Evolutionary conservation across 2,888 invertebrate genomes (phyloP).

Genomic region (Julus scandinavius): DNA sequence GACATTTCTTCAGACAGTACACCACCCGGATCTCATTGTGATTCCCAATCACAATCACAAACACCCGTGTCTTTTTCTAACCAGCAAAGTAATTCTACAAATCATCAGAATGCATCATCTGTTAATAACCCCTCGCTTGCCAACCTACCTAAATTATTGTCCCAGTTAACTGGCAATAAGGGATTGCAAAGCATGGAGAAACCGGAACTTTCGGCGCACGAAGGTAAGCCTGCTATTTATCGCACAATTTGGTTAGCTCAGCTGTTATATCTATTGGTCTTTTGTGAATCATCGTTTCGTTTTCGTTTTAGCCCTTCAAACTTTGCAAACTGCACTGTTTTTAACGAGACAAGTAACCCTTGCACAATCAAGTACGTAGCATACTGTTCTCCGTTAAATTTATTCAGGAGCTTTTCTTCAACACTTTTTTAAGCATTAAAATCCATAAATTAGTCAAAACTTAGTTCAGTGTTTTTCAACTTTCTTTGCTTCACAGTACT

Average conservation of each 20-base stretch:
- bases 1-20: slow-evolving; percentile 94
- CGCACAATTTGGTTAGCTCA: too few relatives aligned
- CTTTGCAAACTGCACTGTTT: slow-evolving; percentile 69
- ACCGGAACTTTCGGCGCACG: slow-evolving; percentile 70
- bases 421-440: background rate
- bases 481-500: too few relatives aligned
- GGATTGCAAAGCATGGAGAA: slow-evolving; percentile 70
- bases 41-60: slow-evolving; percentile 59
- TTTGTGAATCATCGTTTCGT: background rate
- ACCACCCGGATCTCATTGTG: slow-evolving; percentile 76
- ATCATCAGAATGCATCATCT: slow-evolving; percentile 60
- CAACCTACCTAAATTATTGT: slow-evolving; percentile 67
- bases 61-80: slow-evolving; percentile 57
- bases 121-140: slow-evolving; percentile 66
- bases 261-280: background rate
- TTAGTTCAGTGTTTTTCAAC: too few relatives aligned
- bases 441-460: too few relatives aligned
- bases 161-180: slow-evolving; percentile 60
- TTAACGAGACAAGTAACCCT: slow-evolving; percentile 63
- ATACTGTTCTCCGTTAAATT: background rate
- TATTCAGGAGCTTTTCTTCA: background rate
- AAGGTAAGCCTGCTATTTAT: slow-evolving; percentile 62
- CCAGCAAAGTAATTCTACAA: slow-evolving; percentile 58
- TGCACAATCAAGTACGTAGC: slow-evolving; percentile 60
- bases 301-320: slow-evolving; percentile 67